Evolutionary conservation across 2,797 vertebrate species (phyloP).

Genomic region (Lagorchestes hirsutus): DNA sequence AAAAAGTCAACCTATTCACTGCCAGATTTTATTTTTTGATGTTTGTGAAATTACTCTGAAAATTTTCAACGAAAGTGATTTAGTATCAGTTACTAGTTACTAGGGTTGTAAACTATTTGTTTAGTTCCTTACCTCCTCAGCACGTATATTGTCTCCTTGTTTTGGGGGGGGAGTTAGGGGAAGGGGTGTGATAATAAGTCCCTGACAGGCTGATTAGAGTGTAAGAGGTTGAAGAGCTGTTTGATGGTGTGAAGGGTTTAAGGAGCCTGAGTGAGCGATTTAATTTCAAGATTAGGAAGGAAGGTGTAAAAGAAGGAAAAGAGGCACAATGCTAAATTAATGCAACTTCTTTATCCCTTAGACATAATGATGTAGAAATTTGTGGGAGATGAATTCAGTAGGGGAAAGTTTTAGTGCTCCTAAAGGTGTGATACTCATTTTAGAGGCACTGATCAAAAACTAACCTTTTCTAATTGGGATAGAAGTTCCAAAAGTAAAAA

Average conservation of each 20-base stretch:
- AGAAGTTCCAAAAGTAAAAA: background rate
- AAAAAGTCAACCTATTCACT: conserved; percentile 47
- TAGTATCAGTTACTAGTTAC: background rate
- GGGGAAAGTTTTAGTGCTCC: background rate
- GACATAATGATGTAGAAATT: conserved; percentile 46
- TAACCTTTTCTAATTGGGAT: background rate
- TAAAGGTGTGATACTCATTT: background rate
- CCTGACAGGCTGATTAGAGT: background rate
- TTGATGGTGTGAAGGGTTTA: conserved; percentile 46
- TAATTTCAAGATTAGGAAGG: conserved; percentile 42
- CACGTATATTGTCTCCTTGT: background rate
- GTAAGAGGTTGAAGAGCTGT: background rate
- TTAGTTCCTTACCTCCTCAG: background rate
- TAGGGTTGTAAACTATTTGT: background rate
- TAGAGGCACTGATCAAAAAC: conserved; percentile 10
- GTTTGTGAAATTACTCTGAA: background rate
- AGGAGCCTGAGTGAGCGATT: conserved; percentile 31
- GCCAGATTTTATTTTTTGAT: conserved; percentile 12
- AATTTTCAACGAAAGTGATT: background rate
- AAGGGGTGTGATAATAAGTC: background rate
- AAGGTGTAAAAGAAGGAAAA: conserved; percentile 18
- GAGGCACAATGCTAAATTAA: conserved; percentile 49
- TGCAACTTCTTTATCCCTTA: background rate
- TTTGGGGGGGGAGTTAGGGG: background rate
- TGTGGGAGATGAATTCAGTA: background rate